These are phyloP conservation scores for Podarcis siculus DNA, from an alignment of 2,797 vertebrate species.

Conservation along the genomic window DNA sequence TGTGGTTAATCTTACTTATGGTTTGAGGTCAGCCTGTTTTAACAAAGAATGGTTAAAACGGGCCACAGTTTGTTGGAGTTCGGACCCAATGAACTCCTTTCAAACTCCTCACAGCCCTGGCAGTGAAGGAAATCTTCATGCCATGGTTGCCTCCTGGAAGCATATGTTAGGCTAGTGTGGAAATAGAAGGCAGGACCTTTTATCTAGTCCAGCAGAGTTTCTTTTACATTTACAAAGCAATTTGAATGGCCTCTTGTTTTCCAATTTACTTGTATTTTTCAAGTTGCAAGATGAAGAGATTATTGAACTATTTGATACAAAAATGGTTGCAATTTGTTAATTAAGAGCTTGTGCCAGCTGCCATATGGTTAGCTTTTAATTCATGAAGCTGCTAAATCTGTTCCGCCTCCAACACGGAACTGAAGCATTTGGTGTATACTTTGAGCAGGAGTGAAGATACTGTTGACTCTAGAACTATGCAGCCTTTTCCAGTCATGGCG, in stretches of 20 bases:
- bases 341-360: constrained; percentile 71
- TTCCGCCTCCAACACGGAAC: constrained; percentile 65
- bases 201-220: not conserved
- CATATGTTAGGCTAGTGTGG: not conserved
- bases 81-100: no score
- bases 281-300: constrained; percentile 34
- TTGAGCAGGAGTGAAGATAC: constrained; percentile 54
- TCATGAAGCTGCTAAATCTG: constrained; percentile 74
- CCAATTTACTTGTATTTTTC: constrained; percentile 39
- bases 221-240: not conserved
- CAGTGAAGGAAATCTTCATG: not conserved
- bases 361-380: constrained; percentile 84
- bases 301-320: constrained; percentile 33
- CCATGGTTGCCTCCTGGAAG: not conserved
- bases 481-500: not conserved
- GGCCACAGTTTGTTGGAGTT: no score
- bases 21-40: not conserved
- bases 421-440: constrained; percentile 53
- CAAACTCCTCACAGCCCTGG: no score
- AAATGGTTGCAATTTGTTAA: constrained; percentile 41
- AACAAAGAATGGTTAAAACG: no score
- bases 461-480: constrained; percentile 46
- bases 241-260: not conserved
- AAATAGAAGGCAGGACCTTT: not conserved
- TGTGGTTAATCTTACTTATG: not conserved